Conservation (phyloP, 2,888 invertebrate species). For the Leptinotarsa rubiginosa region DNA sequence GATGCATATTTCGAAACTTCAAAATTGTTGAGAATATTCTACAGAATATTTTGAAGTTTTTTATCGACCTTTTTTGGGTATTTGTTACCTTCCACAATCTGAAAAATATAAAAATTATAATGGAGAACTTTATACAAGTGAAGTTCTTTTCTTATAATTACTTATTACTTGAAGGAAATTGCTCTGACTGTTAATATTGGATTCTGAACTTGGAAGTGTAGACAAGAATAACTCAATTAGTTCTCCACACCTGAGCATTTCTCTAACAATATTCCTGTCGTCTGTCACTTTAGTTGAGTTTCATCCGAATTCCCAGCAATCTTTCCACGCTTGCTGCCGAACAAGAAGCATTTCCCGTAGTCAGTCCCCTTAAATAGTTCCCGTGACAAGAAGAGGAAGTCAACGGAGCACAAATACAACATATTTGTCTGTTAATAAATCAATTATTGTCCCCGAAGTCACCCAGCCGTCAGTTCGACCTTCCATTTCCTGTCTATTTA, state of each 20-base stretch:
- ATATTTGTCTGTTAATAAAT: constrained; percentile 48
- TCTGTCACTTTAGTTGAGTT: constrained; percentile 18
- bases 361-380: constrained; percentile 37
- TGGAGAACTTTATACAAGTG: too few relatives aligned
- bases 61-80: too few relatives aligned
- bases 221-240: constrained; percentile 18
- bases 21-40: too few relatives aligned
- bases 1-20: too few relatives aligned
- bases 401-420: constrained; percentile 38
- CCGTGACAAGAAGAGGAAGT: constrained; percentile 38
- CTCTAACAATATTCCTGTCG: constrained; percentile 16
- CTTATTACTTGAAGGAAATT: too few relatives aligned
- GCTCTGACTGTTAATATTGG: not conserved
- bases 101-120: too few relatives aligned
- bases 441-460: constrained; percentile 46
- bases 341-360: constrained; percentile 26
- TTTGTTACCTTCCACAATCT: too few relatives aligned
- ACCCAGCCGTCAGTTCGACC: constrained; percentile 40
- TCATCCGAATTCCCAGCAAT: constrained; percentile 17
- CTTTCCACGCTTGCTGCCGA: constrained; percentile 26
- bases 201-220: not conserved
- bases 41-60: too few relatives aligned
- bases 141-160: too few relatives aligned
- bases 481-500: constrained; percentile 46
- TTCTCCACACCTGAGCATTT: constrained; percentile 10